Conservation (phyloP, 1,140 invertebrate genomes). For the Camponotus floridanus region DNA sequence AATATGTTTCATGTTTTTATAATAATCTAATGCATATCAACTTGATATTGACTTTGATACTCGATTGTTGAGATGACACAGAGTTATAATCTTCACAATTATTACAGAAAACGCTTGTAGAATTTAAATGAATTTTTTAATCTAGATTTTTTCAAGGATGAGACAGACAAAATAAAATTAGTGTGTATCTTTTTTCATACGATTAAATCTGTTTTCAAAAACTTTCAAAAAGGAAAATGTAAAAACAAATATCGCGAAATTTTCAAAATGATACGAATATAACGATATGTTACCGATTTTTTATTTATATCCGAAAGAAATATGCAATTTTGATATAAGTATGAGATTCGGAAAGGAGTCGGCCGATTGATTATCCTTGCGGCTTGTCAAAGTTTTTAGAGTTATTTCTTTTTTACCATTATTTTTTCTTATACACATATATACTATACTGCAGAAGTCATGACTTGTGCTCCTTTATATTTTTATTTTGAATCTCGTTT, state of each 20-base stretch:
- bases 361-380: constrained; percentile 25
- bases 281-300: not conserved
- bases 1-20: not conserved
- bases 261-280: not conserved
- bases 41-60: no score
- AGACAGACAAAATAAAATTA: not conserved
- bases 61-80: not conserved
- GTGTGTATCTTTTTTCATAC: not conserved
- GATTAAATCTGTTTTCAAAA: not conserved
- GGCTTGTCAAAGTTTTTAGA: not conserved
- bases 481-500: not conserved
- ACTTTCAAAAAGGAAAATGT: not conserved
- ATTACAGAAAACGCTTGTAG: not conserved
- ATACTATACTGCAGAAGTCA: not conserved
- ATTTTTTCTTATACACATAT: no score
- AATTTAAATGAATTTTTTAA: constrained; percentile 11
- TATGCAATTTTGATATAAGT: not conserved
- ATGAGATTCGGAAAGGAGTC: not conserved
- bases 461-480: no score
- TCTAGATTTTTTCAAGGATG: not conserved
- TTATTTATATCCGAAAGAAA: not conserved
- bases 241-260: not conserved
- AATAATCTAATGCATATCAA: no score
- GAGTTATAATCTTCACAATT: not conserved
- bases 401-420: no score